Evolutionary conservation across 2,888 invertebrate species (phyloP), one percentile per base, ranked within the genome.

Genomic region (Lasiommata megera): DNA sequence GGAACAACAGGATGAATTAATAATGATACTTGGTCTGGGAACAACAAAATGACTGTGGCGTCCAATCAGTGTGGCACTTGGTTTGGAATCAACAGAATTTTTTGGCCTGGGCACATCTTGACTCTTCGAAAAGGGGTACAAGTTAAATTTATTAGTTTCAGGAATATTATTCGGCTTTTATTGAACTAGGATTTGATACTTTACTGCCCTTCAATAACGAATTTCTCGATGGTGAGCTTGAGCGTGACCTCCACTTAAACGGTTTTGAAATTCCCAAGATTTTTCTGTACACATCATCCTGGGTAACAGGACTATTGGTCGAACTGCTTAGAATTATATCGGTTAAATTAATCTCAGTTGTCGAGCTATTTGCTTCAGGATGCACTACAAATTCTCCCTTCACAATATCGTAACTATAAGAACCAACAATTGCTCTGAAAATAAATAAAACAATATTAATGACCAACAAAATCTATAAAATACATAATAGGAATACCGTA

Each of bases 391-490:
- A 81, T 5, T 54, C 54, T 43, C 73, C 67, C 11, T 55, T 67
- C 11, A 76, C 51, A 11, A 73, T 71, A 60, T 79, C 69, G 40
- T 71, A 72, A 37, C 61, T 65, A 56, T 72, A 71, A 0, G 81
- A 79, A 3, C 81, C 81, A 52, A 81, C 76, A 54, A 81, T 74
- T 16, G 80, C 63, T 3, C 81, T 81, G 72, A 51, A 79, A 77
- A 23, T 41, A 44, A 57, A 47, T n/a, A 44, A 23, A 3, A 23
- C n/a, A n/a, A n/a, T n/a, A n/a, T n/a, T n/a, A n/a, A n/a, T n/a
- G n/a, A n/a, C n/a, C n/a, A n/a, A n/a, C n/a, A n/a, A n/a, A n/a
- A n/a, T n/a, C n/a, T n/a, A n/a, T n/a, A n/a, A n/a, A n/a, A n/a
- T n/a, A n/a, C n/a, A n/a, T n/a, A n/a, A n/a, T n/a, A n/a, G n/a